These are phyloP conservation scores for Stenopsyche tienmushanensis DNA, from an alignment of 1,140 invertebrate genomes.

Conservation along the genomic window DNA sequence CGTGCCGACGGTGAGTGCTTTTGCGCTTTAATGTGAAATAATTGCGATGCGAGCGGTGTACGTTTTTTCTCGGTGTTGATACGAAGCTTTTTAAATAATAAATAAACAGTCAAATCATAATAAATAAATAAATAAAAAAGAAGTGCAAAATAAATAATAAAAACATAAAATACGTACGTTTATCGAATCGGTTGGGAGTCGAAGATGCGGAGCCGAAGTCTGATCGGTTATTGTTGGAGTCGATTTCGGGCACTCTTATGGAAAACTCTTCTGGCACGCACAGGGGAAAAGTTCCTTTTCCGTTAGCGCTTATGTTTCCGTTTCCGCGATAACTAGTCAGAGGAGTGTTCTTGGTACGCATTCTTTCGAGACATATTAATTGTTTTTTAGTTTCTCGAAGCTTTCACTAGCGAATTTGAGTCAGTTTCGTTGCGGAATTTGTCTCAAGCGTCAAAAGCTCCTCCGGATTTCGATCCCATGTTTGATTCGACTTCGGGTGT, in stretches of 20 bases:
- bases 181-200: slow-evolving; percentile 23
- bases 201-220: slow-evolving; percentile 19
- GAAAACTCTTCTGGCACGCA: slow-evolving; percentile 16
- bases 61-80: too few relatives aligned
- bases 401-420: slow-evolving; percentile 6
- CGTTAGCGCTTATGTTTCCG: slow-evolving; percentile 4
- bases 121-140: slow-evolving; percentile 27
- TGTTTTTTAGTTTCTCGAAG: not conserved
- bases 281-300: slow-evolving; percentile 3
- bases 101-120: slow-evolving; percentile 18
- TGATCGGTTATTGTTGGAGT: slow-evolving; percentile 40
- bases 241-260: slow-evolving; percentile 19
- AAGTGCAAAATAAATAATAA: slow-evolving; percentile 19
- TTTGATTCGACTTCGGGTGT: too few relatives aligned
- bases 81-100: too few relatives aligned
- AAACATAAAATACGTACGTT: slow-evolving; percentile 40
- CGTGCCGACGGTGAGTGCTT: slow-evolving; percentile 16
- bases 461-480: slow-evolving; percentile 32
- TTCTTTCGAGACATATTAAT: slow-evolving; percentile 20
- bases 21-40: slow-evolving; percentile 8
- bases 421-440: too few relatives aligned
- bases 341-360: slow-evolving; percentile 41
- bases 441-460: not conserved
- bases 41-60: too few relatives aligned
- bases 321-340: slow-evolving; percentile 26